Base-by-base conservation (phyloP, 2,888 invertebrate genomes). In the Pogonocherus hispidulus region DNA sequence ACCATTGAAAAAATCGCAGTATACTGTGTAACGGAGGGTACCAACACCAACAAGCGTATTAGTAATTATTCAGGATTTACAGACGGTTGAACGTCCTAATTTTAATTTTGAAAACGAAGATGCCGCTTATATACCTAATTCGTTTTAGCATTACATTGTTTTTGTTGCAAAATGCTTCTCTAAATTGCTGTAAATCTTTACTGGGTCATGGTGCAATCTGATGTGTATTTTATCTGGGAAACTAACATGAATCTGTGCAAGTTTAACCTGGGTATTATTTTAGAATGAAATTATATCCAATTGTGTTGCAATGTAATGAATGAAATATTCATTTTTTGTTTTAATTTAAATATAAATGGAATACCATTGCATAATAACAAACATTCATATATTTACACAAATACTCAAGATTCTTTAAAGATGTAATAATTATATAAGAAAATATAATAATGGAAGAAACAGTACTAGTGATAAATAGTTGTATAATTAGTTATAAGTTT, bases 21-120 rank as follows among this genome's bases (percentile, higher is more conserved):
- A 44, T 18, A 44, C 23, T 16, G 8, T n/a, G 44, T 44, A n/a
- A n/a, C n/a, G n/a, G 41, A 57, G 41, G 56, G 9, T 22, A 37
- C 23, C 52, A 6, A 2, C 52, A 23, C n/a, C 41, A 9, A 14
- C n/a, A 20, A 19, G 3, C 8, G 9, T 55, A 32, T 59, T 47
- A 19, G 47, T 19, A 59, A 76, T n/a, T n/a, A n/a, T 71, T 73
- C 74, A 72, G 81, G 81, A 81, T 78, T 78, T 74, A 73, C 78
- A 78, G 78, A 77, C 71, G 78, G 80, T 62, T 80, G 77, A 70
- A 66, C 73, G 71, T 74, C 76, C 76, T 76, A 77, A 79, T 79
- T 78, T 70, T 63, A 75, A 75, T 74, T 78, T 77, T 75, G 73
- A 72, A 74, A 77, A 77, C 63, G 66, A 69, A 73, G 72, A 76